Evolutionary conservation across 2,888 invertebrate species (phyloP), one percentile per base, ranked within the genome.

Genomic region (Hypomecis punctinalis): DNA sequence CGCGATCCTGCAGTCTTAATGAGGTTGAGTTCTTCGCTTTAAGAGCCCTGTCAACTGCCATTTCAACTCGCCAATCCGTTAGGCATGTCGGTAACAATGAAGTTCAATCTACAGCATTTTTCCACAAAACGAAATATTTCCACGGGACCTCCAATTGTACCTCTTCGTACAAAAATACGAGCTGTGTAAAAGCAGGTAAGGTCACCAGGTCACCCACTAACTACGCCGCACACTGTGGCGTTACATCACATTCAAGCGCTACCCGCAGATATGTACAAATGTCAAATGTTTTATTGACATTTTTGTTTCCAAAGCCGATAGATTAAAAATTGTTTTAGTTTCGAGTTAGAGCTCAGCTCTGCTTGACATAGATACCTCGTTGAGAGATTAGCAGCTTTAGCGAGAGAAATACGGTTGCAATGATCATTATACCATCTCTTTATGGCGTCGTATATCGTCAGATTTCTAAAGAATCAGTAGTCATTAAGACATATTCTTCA

Each of bases 211-310:
- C 60, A 51, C 60, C 61, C 5, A 57, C 37, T n/a, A 43, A 57
- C 65, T 65, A 37, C 36, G 11, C 8, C 56, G 3, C 5, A 9
- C 11, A 43, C 61, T 65, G 67, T 57, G 63, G 6, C 57, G 52
- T 67, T 67, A 61, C 67, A 49, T 61, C 63, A 66, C 57, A 37
- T 48, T 37, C 49, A 51, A 53, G 40, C 5, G 11, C 58, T 53
- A 42, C 51, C 43, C 37, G 54, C 59, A 56, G 54, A 66, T 33
- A 52, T 54, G 55, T 45, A 60, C 48, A 67, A 67, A 67, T 63
- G 63, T 56, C 51, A 61, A 54, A 56, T 23, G 37, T 49, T 55
- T 58, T 62, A 66, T 67, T 67, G 67, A 63, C 62, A 63, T 52
- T 66, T 23, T 2, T 63, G 42, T 64, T 59, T 55, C 49, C 42